Percentiles rank a stretch among this genome's conserved stretches.
These are phyloP conservation scores for Brachypterus glaber DNA, from an alignment of 2,888 invertebrate species.

Conservation along the genomic window DNA sequence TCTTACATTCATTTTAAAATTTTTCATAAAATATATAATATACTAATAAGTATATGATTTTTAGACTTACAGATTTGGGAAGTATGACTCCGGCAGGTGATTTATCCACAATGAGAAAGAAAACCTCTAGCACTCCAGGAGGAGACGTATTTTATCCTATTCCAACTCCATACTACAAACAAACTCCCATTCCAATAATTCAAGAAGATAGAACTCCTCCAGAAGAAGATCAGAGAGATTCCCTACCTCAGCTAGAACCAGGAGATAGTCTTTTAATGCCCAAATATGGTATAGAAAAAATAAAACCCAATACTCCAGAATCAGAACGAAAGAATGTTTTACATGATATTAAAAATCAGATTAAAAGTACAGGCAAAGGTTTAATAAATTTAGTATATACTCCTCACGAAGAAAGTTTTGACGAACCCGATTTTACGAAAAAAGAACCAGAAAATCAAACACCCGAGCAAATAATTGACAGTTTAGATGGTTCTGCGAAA, in stretches of 20 bases:
- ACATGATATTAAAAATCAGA: conserved; percentile 45
- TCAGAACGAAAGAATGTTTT: conserved; percentile 51
- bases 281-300: conserved; percentile 2
- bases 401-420: conserved; percentile 34
- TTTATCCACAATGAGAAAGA: conserved; percentile 44
- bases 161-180: conserved; percentile 32
- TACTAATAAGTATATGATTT: no score
- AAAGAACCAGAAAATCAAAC: conserved; percentile 27
- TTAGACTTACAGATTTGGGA: conserved; percentile 68
- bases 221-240: conserved; percentile 25
- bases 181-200: conserved; percentile 28
- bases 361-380: conserved; percentile 47
- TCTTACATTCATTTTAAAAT: no score
- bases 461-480: conserved; percentile 31
- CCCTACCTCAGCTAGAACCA: conserved; percentile 50
- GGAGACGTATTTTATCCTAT: conserved; percentile 40
- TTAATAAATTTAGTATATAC: conserved; percentile 44
- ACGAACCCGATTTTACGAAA: conserved; percentile 32
- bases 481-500: conserved; percentile 64
- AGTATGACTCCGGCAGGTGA: conserved; percentile 47
- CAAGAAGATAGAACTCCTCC: conserved; percentile 29
- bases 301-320: conserved; percentile 50
- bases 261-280: conserved; percentile 56
- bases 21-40: no score
- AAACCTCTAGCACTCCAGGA: conserved; percentile 47